A percentile compares a stretch with the other conserved stretches of the same genome.
phyloP scores from a whole-genome alignment of 2,113 vertebrate species.

The Hassar affinis region DNA sequence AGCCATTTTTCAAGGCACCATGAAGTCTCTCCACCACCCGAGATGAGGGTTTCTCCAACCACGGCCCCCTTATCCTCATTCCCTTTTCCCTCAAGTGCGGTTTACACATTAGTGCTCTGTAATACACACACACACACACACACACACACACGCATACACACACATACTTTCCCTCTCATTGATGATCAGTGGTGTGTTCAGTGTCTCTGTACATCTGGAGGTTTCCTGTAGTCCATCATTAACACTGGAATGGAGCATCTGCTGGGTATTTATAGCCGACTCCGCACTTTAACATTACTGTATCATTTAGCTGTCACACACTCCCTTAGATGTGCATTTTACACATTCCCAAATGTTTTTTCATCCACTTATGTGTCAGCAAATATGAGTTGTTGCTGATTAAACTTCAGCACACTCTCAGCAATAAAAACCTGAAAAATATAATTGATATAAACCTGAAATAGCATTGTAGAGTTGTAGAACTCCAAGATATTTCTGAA shows the following conservation, averaged over 20 bases:
- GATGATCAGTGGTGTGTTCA: conserved; percentile 35
- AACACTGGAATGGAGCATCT: conserved; percentile 41
- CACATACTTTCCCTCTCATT: conserved; percentile 34
- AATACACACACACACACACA: conserved; percentile 32
- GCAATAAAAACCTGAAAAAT: too few species aligned
- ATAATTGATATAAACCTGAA: too few species aligned
- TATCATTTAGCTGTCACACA: conserved; percentile 38
- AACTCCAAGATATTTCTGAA: background rate
- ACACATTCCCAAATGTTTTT: background rate
- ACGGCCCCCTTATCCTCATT: conserved; percentile 38
- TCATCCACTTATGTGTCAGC: background rate
- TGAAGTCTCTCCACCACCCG: conserved; percentile 25
- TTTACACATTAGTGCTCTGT: conserved; percentile 46
- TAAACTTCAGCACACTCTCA: too few species aligned
- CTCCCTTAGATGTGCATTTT: conserved; percentile 16
- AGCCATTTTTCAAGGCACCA: conserved; percentile 35
- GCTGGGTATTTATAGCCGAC: conserved; percentile 39
- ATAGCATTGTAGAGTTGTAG: background rate
- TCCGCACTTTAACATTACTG: conserved; percentile 27
- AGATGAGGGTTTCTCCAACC: conserved; percentile 43
- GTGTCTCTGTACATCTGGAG: conserved; percentile 38
- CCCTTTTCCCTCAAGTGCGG: conserved; percentile 27
- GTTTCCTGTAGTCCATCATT: conserved; percentile 47
- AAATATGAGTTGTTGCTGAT: background rate
- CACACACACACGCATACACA: conserved; percentile 24